phyloP scores from a whole-genome alignment of 2,113 vertebrate species.

The Melospiza georgiana region DNA sequence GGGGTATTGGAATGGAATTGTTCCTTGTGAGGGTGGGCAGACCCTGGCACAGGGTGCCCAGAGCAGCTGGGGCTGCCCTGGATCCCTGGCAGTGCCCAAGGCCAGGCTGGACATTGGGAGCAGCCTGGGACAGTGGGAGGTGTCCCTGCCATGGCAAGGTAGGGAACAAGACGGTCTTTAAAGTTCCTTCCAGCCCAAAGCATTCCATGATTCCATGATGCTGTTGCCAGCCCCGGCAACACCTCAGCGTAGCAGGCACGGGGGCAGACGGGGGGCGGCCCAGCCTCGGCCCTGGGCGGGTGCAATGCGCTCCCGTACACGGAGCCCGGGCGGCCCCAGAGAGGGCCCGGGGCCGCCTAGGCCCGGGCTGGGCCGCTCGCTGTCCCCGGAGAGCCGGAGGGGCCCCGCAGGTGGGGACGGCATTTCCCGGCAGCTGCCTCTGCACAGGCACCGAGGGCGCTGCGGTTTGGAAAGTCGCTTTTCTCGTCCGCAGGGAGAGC shows the following conservation, averaged over 20 bases:
- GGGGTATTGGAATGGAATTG: neutral
- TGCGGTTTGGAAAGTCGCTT: conserved; percentile 56
- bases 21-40: fast-evolving
- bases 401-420: neutral
- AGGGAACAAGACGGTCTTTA: neutral
- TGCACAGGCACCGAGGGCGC: neutral
- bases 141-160: neutral
- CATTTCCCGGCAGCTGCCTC: conserved; percentile 30
- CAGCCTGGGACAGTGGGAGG: neutral
- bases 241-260: fast-evolving
- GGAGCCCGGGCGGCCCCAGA: neutral
- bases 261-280: neutral
- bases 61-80: neutral
- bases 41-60: neutral
- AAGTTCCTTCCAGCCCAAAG: neutral
- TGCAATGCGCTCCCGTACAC: fast-evolving
- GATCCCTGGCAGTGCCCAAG: neutral
- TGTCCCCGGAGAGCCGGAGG: fast-evolving
- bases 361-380: fast-evolving
- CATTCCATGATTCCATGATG: neutral
- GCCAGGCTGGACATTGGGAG: neutral
- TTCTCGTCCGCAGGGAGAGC: neutral
- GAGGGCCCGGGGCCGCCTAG: fast-evolving
- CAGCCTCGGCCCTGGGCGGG: neutral
- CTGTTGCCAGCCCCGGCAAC: neutral